A percentile compares a stretch with the other conserved stretches of the same genome.
phyloP scores from a whole-genome alignment of 1,140 invertebrate species.

The Whitmania pigra region DNA sequence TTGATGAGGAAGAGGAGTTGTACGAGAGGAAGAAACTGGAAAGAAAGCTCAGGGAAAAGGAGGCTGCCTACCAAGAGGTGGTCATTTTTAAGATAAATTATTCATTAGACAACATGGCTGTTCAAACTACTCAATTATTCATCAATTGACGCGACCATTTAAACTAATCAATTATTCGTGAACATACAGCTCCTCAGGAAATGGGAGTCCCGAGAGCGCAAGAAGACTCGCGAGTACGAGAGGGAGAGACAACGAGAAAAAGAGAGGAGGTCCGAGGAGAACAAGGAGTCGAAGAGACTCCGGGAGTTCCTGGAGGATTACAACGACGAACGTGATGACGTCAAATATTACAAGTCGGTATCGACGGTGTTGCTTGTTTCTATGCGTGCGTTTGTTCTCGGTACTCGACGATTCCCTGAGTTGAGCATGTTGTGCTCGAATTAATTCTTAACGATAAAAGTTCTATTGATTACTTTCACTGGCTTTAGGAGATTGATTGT shows the following conservation, averaged over 20 bases:
- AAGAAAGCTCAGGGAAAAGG: constrained; percentile 78
- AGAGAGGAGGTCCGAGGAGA: constrained; percentile 64
- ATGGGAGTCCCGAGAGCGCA: constrained; percentile 84
- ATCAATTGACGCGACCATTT: neutral
- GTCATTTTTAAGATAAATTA: neutral
- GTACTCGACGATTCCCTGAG: neutral
- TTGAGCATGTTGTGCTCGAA: no score
- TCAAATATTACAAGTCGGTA: constrained; percentile 81
- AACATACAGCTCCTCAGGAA: constrained; percentile 53
- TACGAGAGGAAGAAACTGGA: constrained; percentile 78
- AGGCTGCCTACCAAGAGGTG: constrained; percentile 76
- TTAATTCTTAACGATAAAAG: no score
- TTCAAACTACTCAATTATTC: neutral
- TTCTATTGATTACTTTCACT: no score
- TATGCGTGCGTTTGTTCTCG: neutral
- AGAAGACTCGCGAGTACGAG: constrained; percentile 81
- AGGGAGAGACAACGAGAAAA: constrained; percentile 74
- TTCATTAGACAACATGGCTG: no score
- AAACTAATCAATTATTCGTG: neutral
- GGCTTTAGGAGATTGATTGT: no score
- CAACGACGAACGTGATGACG: constrained; percentile 89
- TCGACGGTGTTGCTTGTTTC: neutral
- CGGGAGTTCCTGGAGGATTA: constrained; percentile 98
- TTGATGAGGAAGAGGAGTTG: constrained; percentile 49
- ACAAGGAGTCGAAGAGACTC: constrained; percentile 76